phyloP scores from a whole-genome alignment of 2,113 vertebrate species.

The Pygoscelis adeliae region DNA sequence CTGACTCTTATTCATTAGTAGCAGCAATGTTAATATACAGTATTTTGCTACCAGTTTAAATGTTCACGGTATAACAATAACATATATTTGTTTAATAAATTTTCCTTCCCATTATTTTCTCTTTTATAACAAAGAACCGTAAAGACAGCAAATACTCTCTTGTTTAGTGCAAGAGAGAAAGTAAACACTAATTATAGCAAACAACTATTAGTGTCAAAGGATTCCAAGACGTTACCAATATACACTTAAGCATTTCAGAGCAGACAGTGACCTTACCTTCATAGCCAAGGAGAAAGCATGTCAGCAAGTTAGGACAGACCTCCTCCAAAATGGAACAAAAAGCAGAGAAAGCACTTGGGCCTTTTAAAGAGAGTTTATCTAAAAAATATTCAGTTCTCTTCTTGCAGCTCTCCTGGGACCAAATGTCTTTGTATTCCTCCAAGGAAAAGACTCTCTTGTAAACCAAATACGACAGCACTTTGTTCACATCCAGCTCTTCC shows the following conservation, averaged over 20 bases:
- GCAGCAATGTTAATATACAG: neutral
- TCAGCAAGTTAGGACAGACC: constrained; percentile 86
- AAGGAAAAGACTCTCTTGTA: constrained; percentile 86
- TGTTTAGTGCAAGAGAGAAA: constrained; percentile 42
- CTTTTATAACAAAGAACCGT: neutral
- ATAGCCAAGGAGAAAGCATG: constrained; percentile 85
- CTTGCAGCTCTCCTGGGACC: constrained; percentile 74
- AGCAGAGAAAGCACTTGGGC: constrained; percentile 81
- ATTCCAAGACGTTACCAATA: constrained; percentile 57
- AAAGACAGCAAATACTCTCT: neutral
- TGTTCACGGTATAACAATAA: neutral
- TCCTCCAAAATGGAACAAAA: constrained; percentile 90
- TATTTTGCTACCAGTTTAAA: neutral
- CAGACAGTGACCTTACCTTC: constrained; percentile 82
- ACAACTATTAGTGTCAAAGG: constrained; percentile 55
- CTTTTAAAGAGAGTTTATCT: constrained; percentile 84
- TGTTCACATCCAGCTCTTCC: constrained; percentile 81
- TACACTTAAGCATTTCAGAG: constrained; percentile 57
- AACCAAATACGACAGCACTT: constrained; percentile 85
- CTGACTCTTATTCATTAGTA: neutral
- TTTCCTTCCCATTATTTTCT: neutral
- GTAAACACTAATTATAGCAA: constrained; percentile 69
- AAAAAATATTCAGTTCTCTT: constrained; percentile 82
- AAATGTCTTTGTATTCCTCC: constrained; percentile 86
- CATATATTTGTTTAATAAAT: neutral